Percentiles rank a stretch among this genome's conserved stretches.
phyloP scores from a whole-genome alignment of 23 tunicate species.

The Halocynthia roretzi region DNA sequence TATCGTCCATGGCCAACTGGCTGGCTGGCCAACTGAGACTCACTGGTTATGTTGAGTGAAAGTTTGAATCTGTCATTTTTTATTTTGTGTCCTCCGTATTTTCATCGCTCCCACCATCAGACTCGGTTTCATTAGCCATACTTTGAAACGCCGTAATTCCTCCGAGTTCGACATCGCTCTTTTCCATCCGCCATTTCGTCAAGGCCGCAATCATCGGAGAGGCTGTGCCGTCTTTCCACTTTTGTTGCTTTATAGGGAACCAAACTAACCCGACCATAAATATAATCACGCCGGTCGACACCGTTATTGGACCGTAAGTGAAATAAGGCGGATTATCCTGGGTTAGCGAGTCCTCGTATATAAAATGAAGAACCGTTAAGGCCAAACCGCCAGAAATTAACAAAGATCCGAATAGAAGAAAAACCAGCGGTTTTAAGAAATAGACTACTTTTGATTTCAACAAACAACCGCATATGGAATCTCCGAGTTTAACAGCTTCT shows the following conservation, averaged over 20 bases:
- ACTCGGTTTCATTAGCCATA: too few species aligned
- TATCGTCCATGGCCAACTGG: too few species aligned
- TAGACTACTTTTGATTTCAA: slow-evolving; percentile 24
- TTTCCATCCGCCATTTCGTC: slow-evolving; percentile 24
- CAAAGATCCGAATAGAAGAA: slow-evolving; percentile 31
- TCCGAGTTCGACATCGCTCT: neutral
- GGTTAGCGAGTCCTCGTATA: slow-evolving; percentile 41
- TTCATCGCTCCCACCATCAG: too few species aligned
- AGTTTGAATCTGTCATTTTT: too few species aligned
- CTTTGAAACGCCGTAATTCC: neutral
- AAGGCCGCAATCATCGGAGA: slow-evolving; percentile 73
- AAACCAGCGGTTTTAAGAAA: slow-evolving; percentile 46
- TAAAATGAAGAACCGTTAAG: slow-evolving; percentile 64
- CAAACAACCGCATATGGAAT: slow-evolving; percentile 8
- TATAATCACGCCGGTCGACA: slow-evolving; percentile 59
- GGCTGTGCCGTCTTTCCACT: slow-evolving; percentile 81
- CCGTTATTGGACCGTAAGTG: slow-evolving; percentile 71
- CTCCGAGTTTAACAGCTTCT: slow-evolving; percentile 17
- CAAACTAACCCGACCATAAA: slow-evolving; percentile 78
- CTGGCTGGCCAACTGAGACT: too few species aligned
- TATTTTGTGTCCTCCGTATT: too few species aligned
- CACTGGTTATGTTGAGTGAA: too few species aligned
- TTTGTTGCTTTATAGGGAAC: slow-evolving; percentile 66
- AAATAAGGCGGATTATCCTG: slow-evolving; percentile 46
- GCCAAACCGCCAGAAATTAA: slow-evolving; percentile 45